Evolutionary conservation across 2,797 vertebrate species (phyloP).

Genomic region (Brotula barbata): DNA sequence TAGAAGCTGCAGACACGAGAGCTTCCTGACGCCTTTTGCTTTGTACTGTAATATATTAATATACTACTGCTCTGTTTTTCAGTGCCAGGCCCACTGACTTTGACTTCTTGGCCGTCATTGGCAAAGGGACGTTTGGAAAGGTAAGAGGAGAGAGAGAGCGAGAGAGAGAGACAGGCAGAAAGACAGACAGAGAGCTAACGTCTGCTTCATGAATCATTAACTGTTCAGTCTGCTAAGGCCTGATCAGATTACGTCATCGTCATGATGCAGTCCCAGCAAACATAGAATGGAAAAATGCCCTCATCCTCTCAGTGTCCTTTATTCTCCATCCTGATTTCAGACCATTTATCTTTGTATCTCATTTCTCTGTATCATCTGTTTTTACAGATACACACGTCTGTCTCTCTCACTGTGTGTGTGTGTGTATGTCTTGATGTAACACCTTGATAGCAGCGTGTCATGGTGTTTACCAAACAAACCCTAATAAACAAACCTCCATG

Average conservation of each 20-base stretch:
- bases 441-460: constrained; percentile 33
- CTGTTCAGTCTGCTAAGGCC: constrained; percentile 35
- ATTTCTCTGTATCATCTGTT: constrained; percentile 56
- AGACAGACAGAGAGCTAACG: constrained; percentile 6
- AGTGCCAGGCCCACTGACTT: constrained; percentile 98
- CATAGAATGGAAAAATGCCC: not conserved
- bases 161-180: not conserved
- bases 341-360: constrained; percentile 13
- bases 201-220: constrained; percentile 73
- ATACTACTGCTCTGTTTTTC: constrained; percentile 40
- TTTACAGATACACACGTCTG: constrained; percentile 38
- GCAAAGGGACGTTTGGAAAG: constrained; percentile 98
- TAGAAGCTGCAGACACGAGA: no score
- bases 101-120: constrained; percentile 96
- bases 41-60: no score
- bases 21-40: no score
- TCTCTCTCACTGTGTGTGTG: not conserved
- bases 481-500: constrained; percentile 59
- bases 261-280: constrained; percentile 5
- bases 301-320: not conserved
- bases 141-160: constrained; percentile 64
- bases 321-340: not conserved
- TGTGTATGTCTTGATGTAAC: constrained; percentile 28
- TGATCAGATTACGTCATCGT: constrained; percentile 44
- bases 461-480: constrained; percentile 60